Conservation (phyloP, 2,888 invertebrate species). For the Dugesia japonica region DNA sequence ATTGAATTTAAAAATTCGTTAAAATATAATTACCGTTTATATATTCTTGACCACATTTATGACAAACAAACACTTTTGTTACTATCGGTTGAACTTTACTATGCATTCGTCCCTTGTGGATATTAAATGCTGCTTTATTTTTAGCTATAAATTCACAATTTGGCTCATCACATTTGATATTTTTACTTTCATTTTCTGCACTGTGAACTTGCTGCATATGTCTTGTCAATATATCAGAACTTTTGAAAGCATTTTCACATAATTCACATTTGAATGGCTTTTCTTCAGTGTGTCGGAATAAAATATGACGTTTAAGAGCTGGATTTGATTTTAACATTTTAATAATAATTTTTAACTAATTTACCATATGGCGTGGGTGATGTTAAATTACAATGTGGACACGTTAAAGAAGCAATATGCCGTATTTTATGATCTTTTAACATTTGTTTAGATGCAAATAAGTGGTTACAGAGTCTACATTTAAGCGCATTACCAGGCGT, state of each 20-base stretch:
- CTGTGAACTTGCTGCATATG: not conserved
- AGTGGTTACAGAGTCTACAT: slow-evolving; percentile 9
- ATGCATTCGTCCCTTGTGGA: no score
- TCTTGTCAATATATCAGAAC: not conserved
- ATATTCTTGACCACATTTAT: no score
- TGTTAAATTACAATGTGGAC: slow-evolving; percentile 24
- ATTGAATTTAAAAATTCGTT: no score
- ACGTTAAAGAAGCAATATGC: slow-evolving; percentile 14
- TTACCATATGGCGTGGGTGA: not conserved
- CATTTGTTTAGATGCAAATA: slow-evolving; percentile 21
- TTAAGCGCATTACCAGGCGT: not conserved
- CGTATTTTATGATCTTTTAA: slow-evolving; percentile 22
- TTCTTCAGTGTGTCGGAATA: slow-evolving; percentile 20
- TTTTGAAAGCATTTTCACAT: not conserved
- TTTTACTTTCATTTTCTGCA: no score
- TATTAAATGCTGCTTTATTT: no score
- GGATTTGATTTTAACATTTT: not conserved
- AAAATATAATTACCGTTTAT: no score
- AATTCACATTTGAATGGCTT: not conserved
- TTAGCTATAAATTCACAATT: no score
- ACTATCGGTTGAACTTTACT: no score
- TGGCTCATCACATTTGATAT: no score
- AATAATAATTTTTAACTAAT: not conserved
- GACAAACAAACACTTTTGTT: no score
- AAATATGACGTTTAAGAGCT: slow-evolving; percentile 23